phyloP scores from a whole-genome alignment of 2,888 invertebrate species.

The Loripinus fragilis region DNA sequence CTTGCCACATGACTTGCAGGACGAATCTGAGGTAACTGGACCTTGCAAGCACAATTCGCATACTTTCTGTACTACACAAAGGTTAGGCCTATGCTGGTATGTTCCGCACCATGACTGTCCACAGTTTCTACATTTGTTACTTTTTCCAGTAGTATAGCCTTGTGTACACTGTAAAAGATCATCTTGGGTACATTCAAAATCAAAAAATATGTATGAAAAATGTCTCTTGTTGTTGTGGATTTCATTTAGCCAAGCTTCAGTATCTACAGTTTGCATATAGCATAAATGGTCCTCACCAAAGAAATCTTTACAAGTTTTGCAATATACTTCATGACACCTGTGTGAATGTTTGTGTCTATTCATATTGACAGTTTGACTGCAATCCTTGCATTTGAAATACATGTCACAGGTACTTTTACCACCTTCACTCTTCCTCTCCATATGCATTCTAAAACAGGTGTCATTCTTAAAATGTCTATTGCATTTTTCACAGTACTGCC shows the following conservation, averaged over 20 bases:
- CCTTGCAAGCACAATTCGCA: conserved; percentile 20
- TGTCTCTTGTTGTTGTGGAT: background rate
- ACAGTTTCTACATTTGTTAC: conserved; percentile 29
- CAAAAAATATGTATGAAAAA: conserved; percentile 18
- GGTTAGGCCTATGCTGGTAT: conserved; percentile 31
- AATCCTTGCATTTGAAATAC: background rate
- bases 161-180: background rate
- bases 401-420: background rate
- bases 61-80: conserved; percentile 33
- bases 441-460: background rate
- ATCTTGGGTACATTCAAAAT: conserved; percentile 25
- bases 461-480: background rate
- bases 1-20: conserved; percentile 23
- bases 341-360: background rate
- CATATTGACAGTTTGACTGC: background rate
- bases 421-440: background rate
- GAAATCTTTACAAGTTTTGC: background rate
- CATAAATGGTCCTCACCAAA: background rate
- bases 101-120: conserved; percentile 19
- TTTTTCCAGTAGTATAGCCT: background rate
- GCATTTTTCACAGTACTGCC: background rate
- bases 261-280: background rate
- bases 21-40: background rate
- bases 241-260: no score
- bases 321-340: background rate